Base-by-base conservation (phyloP, 2,797 vertebrate species). In the Nannoperca obscura region DNA sequence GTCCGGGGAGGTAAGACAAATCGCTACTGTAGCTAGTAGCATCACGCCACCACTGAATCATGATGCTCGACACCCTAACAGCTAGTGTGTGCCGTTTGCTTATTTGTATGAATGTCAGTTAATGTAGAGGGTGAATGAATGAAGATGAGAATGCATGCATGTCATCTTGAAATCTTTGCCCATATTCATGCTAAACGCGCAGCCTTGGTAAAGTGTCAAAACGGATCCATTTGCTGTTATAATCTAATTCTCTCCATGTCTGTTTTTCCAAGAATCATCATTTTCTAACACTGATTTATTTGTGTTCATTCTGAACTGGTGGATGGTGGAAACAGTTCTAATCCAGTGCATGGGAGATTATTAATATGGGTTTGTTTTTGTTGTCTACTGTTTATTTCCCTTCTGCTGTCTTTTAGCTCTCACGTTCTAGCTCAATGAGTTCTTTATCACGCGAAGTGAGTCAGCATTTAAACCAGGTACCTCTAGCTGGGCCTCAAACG, bases 391-490 rank as follows among this genome's bases (percentile, higher is more conserved):
- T 95, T 92, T 95, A 59, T 85, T 90, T 81, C 77, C 89, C 75
- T 78, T 81, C 78, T 94, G 94, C 95, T 96, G 94, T 97, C 95
- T 95, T 95, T 93, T 95, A 98, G 98, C 97, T 98, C 88, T 99
- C 97, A 86, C 97, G 97, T 95, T 99, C 97, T 97, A 98, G 98
- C 94, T 98, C 97, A 95, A 96, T 97, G 97, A 99, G 97, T 95
- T 98, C 97, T 94, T 97, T 99, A 95, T 99, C 98, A 88, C 96
- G 96, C 63, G 97, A 98, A 97, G 97, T 99, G 94, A 98, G 97
- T 97, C 97, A 96, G 96, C 98, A 98, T 96, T 96, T 99, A 94
- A 96, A 97, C 90, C 97, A 99, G 98, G 98, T 98, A 98, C 96
- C 91, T 95, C 88, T 90, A 94, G 96, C 95, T 94, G 96, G 96